A percentile compares a stretch with the other conserved stretches of the same genome.
These are phyloP conservation scores for Tokudaia muenninki DNA, from an alignment of 2,797 vertebrate species.

Conservation along the genomic window DNA sequence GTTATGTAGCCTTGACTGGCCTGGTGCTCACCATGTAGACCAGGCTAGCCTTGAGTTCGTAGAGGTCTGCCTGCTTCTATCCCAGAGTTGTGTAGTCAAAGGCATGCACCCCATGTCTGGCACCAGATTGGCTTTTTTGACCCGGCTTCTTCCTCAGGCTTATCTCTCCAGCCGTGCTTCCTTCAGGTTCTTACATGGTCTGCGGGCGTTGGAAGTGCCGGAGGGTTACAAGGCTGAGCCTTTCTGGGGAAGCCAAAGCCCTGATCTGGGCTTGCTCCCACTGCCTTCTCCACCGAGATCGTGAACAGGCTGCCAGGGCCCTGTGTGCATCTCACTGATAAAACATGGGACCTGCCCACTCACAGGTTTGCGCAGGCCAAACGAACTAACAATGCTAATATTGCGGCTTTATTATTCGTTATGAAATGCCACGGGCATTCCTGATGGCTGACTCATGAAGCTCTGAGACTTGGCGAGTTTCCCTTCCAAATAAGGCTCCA, in stretches of 20 bases:
- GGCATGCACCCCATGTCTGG: background rate
- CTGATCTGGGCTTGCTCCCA: background rate
- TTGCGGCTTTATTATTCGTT: slow-evolving; percentile 7
- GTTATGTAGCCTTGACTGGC: background rate
- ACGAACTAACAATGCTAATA: background rate
- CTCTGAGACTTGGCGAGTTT: background rate
- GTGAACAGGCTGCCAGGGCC: background rate
- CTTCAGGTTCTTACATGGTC: background rate
- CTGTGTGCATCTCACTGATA: accelerated
- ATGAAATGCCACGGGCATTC: slow-evolving; percentile 62
- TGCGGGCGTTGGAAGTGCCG: accelerated
- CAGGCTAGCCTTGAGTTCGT: background rate
- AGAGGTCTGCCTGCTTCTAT: background rate
- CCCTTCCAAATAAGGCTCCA: slow-evolving; percentile 71
- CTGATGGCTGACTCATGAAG: slow-evolving; percentile 54
- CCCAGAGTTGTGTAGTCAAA: background rate
- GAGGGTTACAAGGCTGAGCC: background rate
- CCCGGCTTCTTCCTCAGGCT: background rate
- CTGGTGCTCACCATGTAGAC: background rate
- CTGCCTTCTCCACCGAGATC: accelerated
- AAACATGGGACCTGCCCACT: accelerated
- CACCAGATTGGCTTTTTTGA: background rate
- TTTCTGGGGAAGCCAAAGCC: background rate
- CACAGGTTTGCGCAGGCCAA: background rate
- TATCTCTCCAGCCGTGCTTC: accelerated